Evolutionary conservation across 37 sponge, comb jelly and placozoan genomes (phyloP).

Genomic region (Halisarca cf. caerulea): DNA sequence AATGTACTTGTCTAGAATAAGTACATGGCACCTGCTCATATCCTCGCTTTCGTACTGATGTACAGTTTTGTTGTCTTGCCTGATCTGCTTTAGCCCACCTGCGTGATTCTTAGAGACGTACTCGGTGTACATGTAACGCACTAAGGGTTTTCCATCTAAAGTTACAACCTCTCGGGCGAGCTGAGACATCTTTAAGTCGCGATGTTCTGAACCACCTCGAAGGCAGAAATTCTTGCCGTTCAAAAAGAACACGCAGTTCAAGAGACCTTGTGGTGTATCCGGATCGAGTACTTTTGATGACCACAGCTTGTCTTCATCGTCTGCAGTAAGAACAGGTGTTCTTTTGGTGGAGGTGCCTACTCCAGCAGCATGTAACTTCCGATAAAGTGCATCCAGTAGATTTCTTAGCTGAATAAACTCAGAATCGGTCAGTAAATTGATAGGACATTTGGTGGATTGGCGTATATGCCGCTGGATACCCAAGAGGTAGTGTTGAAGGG

Average conservation of each 20-base stretch:
- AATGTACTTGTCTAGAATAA: no score
- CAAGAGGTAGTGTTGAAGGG: background rate
- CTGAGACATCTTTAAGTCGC: slow-evolving; percentile 37
- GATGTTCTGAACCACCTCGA: slow-evolving; percentile 33
- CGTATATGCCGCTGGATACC: background rate
- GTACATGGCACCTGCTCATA: no score
- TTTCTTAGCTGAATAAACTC: background rate
- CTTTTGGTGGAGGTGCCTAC: background rate
- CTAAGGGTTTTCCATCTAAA: no score
- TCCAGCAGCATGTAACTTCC: slow-evolving; percentile 12
- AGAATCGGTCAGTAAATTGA: background rate
- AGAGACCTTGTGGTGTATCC: slow-evolving; percentile 8
- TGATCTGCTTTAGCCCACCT: no score
- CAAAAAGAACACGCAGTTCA: slow-evolving; percentile 47
- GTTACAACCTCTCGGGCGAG: background rate
- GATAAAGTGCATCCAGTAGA: background rate
- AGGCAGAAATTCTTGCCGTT: slow-evolving; percentile 60
- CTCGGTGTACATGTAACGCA: no score
- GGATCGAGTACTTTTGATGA: background rate
- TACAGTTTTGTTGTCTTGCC: no score
- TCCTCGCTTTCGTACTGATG: no score
- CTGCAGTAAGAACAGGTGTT: background rate
- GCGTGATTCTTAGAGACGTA: no score
- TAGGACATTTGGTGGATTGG: background rate
- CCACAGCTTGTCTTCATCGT: background rate